Conservation (phyloP, 1,140 invertebrate genomes). For the Galendromus occidentalis region DNA sequence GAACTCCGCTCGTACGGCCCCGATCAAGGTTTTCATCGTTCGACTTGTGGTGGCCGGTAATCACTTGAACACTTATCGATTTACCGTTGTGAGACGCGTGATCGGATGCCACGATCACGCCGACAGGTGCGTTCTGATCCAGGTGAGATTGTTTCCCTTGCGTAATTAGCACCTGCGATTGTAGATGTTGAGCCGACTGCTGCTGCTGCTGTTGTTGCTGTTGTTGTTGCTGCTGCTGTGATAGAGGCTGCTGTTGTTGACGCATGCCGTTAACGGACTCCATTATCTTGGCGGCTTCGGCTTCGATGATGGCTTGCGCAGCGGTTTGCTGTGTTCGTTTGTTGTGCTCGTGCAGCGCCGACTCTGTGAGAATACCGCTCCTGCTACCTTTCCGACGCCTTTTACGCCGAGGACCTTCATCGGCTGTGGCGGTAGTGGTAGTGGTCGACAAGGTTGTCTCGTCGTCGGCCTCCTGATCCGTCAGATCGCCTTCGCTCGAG, state of each 20-base stretch:
- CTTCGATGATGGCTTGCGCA: background rate
- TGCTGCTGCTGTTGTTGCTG: no score
- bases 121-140: no score
- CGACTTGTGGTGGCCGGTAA: background rate
- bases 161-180: no score
- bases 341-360: background rate
- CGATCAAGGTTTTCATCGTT: background rate
- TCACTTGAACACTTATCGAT: background rate
- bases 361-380: background rate
- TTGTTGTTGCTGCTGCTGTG: no score
- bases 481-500: background rate
- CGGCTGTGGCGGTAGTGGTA: background rate
- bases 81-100: background rate
- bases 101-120: no score
- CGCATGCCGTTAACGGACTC: background rate
- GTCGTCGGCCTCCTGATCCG: background rate
- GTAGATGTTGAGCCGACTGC: no score
- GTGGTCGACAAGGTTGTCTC: background rate
- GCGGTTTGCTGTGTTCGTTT: conserved; percentile 1
- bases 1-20: background rate
- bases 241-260: no score
- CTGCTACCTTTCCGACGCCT: background rate
- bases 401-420: background rate
- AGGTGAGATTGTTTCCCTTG: no score
- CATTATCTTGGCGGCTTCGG: background rate